Conservation (phyloP, 2,888 invertebrate species). For the Nymphalis urticae region DNA sequence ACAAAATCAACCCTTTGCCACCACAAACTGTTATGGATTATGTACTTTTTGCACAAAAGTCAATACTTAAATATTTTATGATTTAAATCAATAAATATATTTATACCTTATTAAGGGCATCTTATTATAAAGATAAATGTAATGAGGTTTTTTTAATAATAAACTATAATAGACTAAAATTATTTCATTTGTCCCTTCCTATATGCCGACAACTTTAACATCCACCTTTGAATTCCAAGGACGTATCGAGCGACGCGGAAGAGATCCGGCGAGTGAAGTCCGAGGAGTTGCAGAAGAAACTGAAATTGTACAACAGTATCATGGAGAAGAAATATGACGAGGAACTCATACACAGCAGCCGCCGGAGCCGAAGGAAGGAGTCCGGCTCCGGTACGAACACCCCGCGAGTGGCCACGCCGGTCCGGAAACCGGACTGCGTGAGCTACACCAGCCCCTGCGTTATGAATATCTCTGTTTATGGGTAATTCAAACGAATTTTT, state of each 20-base stretch:
- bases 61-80: too few species aligned
- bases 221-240: slow-evolving; percentile 36
- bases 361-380: slow-evolving; percentile 62
- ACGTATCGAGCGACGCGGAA: slow-evolving; percentile 61
- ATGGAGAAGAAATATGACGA: slow-evolving; percentile 87
- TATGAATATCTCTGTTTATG: slow-evolving; percentile 58
- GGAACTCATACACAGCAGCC: slow-evolving; percentile 83
- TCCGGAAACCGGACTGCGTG: slow-evolving; percentile 47
- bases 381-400: slow-evolving; percentile 55
- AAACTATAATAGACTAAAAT: too few species aligned
- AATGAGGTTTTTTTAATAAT: too few species aligned
- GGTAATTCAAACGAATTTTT: slow-evolving; percentile 31
- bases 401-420: slow-evolving; percentile 57
- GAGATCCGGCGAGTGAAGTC: slow-evolving; percentile 58
- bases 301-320: slow-evolving; percentile 86
- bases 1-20: too few species aligned
- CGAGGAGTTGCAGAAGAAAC: slow-evolving; percentile 72
- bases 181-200: too few species aligned
- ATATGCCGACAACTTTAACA: too few species aligned
- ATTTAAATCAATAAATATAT: too few species aligned
- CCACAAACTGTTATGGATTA: too few species aligned
- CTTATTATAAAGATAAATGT: too few species aligned
- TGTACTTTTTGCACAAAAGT: too few species aligned
- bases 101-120: too few species aligned
- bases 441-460: slow-evolving; percentile 65